Conservation (phyloP, 1,140 invertebrate species). For the Dreissena rostriformis region DNA sequence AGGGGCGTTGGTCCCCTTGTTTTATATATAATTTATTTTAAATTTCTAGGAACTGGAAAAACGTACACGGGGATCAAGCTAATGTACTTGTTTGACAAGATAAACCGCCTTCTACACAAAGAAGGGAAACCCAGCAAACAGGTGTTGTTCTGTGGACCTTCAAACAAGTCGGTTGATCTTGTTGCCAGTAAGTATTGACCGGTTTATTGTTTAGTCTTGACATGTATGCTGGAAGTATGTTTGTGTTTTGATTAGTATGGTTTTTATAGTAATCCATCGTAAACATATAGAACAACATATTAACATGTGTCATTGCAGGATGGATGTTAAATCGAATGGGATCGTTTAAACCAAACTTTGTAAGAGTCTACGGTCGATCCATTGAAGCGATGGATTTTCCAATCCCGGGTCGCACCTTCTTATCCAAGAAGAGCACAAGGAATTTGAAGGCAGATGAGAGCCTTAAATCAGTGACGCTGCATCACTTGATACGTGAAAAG, state of each 20-base stretch:
- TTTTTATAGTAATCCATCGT: neutral
- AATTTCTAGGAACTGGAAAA: conserved; percentile 70
- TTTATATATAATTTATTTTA: neutral
- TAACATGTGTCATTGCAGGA: conserved; percentile 55
- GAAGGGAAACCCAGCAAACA: conserved; percentile 51
- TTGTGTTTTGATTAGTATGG: neutral
- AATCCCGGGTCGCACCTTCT: conserved; percentile 59
- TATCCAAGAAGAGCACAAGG: conserved; percentile 28
- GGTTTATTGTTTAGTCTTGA: neutral
- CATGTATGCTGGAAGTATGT: neutral
- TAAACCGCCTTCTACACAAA: conserved; percentile 57
- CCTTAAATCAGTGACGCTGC: conserved; percentile 61
- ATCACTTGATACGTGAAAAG: conserved; percentile 65
- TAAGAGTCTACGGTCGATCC: conserved; percentile 67
- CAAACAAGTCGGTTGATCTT: conserved; percentile 68
- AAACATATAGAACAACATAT: neutral
- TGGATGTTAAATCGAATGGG: conserved; percentile 60
- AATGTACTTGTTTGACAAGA: conserved; percentile 65
- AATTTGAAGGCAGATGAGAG: conserved; percentile 42
- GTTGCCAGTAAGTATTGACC: conserved; percentile 59
- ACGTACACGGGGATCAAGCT: conserved; percentile 71
- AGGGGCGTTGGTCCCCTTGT: neutral
- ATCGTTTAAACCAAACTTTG: conserved; percentile 60
- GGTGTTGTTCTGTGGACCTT: conserved; percentile 71
- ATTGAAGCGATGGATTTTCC: conserved; percentile 65